Percentiles rank a stretch among this genome's conserved stretches.
phyloP scores from a whole-genome alignment of 2,888 invertebrate genomes.

The Baronia brevicornis region DNA sequence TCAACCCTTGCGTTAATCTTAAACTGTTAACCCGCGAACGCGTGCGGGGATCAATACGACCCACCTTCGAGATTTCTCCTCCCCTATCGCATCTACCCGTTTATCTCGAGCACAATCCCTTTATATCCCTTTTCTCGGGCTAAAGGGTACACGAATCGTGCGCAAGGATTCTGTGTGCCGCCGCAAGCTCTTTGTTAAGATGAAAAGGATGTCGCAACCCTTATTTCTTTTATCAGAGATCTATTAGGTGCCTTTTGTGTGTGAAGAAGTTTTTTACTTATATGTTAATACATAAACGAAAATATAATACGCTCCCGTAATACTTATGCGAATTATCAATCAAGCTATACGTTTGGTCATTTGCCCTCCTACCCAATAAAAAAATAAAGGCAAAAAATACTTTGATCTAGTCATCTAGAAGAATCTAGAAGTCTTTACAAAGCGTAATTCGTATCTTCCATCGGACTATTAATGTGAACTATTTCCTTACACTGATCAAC shows the following conservation, averaged over 20 bases:
- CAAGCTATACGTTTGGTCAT: too few relatives aligned
- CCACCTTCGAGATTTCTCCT: slow-evolving; percentile 44
- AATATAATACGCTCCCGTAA: too few relatives aligned
- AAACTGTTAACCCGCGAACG: slow-evolving; percentile 56
- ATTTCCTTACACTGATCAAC: neutral
- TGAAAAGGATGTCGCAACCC: slow-evolving; percentile 48
- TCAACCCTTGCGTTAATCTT: slow-evolving; percentile 31
- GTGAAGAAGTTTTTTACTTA: too few relatives aligned
- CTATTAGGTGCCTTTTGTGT: slow-evolving; percentile 32
- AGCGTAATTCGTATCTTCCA: slow-evolving; percentile 1
- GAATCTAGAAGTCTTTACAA: slow-evolving; percentile 1
- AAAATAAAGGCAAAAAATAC: too few relatives aligned
- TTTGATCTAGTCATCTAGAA: slow-evolving; percentile 15
- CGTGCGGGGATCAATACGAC: slow-evolving; percentile 63
- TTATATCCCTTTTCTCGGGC: slow-evolving; percentile 51
- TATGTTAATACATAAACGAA: too few relatives aligned
- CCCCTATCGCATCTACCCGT: slow-evolving; percentile 38
- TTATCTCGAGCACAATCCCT: slow-evolving; percentile 56
- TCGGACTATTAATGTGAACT: slow-evolving; percentile 18
- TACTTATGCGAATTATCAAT: too few relatives aligned
- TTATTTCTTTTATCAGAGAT: slow-evolving; percentile 31
- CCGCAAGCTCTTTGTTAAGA: slow-evolving; percentile 63
- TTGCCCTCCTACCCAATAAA: too few relatives aligned
- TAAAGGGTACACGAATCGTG: slow-evolving; percentile 64
- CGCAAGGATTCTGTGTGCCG: slow-evolving; percentile 65